Evolutionary conservation across 64 coral and sea anemone species (phyloP), one percentile per base, ranked within the genome.

Genomic region (Montipora sp.): DNA sequence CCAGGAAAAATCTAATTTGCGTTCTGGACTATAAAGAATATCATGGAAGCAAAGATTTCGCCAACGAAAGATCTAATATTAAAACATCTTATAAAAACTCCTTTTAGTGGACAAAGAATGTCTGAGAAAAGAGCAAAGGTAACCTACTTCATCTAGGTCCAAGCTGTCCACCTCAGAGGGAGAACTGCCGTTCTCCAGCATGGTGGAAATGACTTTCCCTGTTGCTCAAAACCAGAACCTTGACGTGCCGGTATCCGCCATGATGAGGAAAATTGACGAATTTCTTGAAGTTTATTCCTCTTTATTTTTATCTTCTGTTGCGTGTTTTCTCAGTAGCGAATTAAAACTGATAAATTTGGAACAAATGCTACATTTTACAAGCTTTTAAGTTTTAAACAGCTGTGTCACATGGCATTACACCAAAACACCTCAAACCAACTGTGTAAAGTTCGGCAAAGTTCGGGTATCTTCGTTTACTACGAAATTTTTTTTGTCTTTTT

Each of bases 381-480:
- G 83, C 75, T 44, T 36, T 77, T 66, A 49, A 63, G 60, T 43
- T 44, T 45, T 7, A 15, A 68, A 83, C 43, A 55, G 68, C 68
- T 22, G 53, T 90, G 71, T 94, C 93, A 94, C 93, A 94, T 90
- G 87, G 80, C 83, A 73, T 60, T 77, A 65, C 60, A 70, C 65
- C 65, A 72, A 85, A 85, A 85, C 63, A 85, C 61, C 61, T 10
- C 63, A 8, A 0, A 69, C 8, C 50, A 23, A 21, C 19, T 24
- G 47, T 58, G 91, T 90, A 93, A 90, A 92, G 73, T 36, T 83
- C 90, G 90, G 21, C 18, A 59, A 0, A 47, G 48, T 77, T 88
- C 87, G 87, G 72, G 19, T 18, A 65, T 47, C 6, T 77, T 51
- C 77, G 77, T 50, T 44, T 2, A 9, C 66, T 71, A 43, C 82